Conservation (phyloP, 2,113 vertebrate genomes). For the Thryonomys swinderianus region DNA sequence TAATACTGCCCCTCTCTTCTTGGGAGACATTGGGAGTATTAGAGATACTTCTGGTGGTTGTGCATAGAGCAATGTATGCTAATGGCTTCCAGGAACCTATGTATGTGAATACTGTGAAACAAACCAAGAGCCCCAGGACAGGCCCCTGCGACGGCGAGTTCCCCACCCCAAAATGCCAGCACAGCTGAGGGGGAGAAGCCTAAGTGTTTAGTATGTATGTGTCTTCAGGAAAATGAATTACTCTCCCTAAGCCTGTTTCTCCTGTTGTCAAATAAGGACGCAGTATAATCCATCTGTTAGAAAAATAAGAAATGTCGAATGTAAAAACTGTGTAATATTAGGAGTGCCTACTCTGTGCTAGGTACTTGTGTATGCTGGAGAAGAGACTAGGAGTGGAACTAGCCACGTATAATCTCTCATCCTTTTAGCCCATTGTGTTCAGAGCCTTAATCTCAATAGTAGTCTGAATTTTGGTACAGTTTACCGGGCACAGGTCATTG, state of each 20-base stretch:
- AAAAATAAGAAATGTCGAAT: background rate
- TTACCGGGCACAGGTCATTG: background rate
- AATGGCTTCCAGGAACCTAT: fast-evolving
- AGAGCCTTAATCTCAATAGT: background rate
- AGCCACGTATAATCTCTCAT: background rate
- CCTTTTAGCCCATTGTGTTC: background rate
- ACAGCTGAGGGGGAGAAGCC: background rate
- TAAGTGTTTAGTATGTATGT: background rate
- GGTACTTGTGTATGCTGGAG: background rate
- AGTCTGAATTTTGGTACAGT: background rate
- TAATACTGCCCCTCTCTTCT: background rate
- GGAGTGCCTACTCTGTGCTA: background rate
- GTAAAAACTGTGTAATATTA: background rate
- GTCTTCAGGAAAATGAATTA: background rate
- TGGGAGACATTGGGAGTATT: background rate
- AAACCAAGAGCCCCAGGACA: background rate
- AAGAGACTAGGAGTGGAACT: background rate
- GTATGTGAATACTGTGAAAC: background rate
- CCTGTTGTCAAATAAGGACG: background rate
- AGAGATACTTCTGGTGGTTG: background rate
- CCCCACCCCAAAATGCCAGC: background rate
- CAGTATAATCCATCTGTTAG: background rate
- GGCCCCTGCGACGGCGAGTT: background rate
- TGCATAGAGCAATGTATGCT: background rate
- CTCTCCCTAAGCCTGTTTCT: background rate